Conservation (phyloP, 2,797 vertebrate species). For the Gallirallus australis region DNA sequence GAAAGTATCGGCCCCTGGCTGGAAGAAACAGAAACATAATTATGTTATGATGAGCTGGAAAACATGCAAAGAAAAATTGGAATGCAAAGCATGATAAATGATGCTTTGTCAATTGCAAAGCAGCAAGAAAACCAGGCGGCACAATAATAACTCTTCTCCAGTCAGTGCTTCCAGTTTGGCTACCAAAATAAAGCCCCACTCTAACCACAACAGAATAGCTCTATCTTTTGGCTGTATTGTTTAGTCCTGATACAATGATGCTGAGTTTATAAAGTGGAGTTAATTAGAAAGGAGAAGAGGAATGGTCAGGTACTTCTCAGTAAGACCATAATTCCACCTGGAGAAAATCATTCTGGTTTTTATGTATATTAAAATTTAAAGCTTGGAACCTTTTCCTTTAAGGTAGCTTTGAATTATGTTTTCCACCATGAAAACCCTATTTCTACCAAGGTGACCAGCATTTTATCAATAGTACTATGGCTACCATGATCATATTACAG, state of each 20-base stretch:
- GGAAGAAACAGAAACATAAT: slow-evolving; percentile 72
- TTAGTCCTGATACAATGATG: neutral
- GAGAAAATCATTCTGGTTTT: neutral
- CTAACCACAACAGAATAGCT: neutral
- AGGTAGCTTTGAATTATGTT: neutral
- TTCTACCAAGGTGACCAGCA: neutral
- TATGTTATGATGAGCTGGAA: slow-evolving; percentile 78
- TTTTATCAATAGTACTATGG: neutral
- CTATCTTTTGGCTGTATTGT: neutral
- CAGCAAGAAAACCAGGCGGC: slow-evolving; percentile 2
- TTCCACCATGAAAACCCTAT: neutral
- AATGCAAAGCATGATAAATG: slow-evolving; percentile 70
- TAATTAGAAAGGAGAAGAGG: neutral
- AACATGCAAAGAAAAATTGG: slow-evolving; percentile 72
- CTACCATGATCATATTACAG: neutral
- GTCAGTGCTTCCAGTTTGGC: slow-evolving; percentile 56
- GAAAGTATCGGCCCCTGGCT: slow-evolving; percentile 70
- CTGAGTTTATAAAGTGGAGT: slow-evolving; percentile 9
- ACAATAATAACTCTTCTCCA: slow-evolving; percentile 41
- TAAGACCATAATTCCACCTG: neutral
- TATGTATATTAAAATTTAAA: neutral
- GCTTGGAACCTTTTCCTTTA: neutral
- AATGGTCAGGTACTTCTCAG: neutral
- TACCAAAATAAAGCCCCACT: slow-evolving; percentile 9
- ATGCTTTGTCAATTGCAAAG: slow-evolving; percentile 59